Evolutionary conservation across 23 tunicate genomes (phyloP), one percentile per base, ranked within the genome.

Genomic region (Halocynthia roretzi): DNA sequence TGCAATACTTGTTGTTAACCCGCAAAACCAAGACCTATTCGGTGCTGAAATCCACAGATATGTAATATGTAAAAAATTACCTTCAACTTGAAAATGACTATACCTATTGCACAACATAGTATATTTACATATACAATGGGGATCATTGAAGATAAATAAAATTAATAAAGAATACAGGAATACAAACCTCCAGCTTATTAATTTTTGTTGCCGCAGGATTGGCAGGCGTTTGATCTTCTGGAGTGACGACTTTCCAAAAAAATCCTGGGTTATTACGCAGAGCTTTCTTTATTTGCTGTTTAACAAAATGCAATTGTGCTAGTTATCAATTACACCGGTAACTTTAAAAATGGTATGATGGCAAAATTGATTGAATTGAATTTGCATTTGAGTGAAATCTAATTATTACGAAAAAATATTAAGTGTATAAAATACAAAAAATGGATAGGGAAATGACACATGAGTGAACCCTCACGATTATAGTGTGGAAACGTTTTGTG

Each of bases 201-300:
- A 31, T 31, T 31, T 31, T 31, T 31, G 44, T 31, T 31, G 44
- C 44, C 22, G 2, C 19, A 10, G 70, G 19, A 65, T 10, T 8
- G 5, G 66, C 11, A 49, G 40, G 48, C 8, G 51, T 19, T 52
- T 62, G 67, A 23, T 84, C 89, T 55, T 84, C 83, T 10, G 77
- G 77, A 20, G 56, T 83, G 17, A 73, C 31, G 10, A 79, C 40
- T 67, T 88, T 88, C 81, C 87, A 88, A 52, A 72, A 76, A 63
- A 88, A 83, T 48, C 86, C 95, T 6, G 95, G 86, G 6, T 65
- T 72, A 40, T 57, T 83, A 50, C 69, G 70, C 54, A 88, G 61
- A 21, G 84, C 87, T 88, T 88, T 83, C 17, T 83, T 86, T 6
- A 88, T 65, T 60, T 79, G 7, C 95, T 88, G 67, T 10, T 61